These are phyloP conservation scores for Sphaerophoria rueppellii DNA, from an alignment of 2,888 invertebrate genomes.

Conservation along the genomic window DNA sequence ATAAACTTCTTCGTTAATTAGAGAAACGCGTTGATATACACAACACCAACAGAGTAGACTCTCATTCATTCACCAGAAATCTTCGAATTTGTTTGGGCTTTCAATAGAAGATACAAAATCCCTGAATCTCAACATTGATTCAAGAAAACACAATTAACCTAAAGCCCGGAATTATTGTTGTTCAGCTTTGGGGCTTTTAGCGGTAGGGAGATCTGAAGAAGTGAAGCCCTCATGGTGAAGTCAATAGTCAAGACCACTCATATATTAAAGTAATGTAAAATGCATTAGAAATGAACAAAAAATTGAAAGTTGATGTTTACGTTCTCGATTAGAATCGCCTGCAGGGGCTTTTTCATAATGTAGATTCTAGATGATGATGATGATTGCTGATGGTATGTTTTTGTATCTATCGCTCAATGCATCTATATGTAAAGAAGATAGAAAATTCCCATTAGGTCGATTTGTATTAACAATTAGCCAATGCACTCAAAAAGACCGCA, in stretches of 20 bases:
- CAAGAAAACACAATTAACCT: slow-evolving; percentile 69
- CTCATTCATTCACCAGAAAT: slow-evolving; percentile 19
- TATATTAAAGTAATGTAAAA: slow-evolving; percentile 30
- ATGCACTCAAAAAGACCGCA: slow-evolving; percentile 71
- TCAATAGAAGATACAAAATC: slow-evolving; percentile 47
- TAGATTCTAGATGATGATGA: slow-evolving; percentile 31
- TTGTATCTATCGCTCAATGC: neutral
- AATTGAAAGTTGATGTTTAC: slow-evolving; percentile 59
- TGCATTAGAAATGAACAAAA: slow-evolving; percentile 42
- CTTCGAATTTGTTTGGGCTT: slow-evolving; percentile 58
- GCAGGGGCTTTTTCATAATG: slow-evolving; percentile 55
- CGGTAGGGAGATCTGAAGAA: neutral
- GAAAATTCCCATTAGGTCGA: slow-evolving; percentile 65
- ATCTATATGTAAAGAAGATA: slow-evolving; percentile 24
- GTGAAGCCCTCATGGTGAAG: slow-evolving; percentile 33
- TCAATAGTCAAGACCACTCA: slow-evolving; percentile 15
- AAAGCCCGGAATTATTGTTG: slow-evolving; percentile 42
- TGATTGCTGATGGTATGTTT: slow-evolving; percentile 9
- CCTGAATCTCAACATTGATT: slow-evolving; percentile 46
- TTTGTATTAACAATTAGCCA: slow-evolving; percentile 73
- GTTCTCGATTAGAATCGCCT: slow-evolving; percentile 71
- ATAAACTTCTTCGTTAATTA: slow-evolving; percentile 71
- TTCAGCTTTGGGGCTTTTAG: neutral
- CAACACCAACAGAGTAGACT: slow-evolving; percentile 22
- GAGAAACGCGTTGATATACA: slow-evolving; percentile 68